Conservation (phyloP, 2,888 invertebrate species). For the Lypha dubia region DNA sequence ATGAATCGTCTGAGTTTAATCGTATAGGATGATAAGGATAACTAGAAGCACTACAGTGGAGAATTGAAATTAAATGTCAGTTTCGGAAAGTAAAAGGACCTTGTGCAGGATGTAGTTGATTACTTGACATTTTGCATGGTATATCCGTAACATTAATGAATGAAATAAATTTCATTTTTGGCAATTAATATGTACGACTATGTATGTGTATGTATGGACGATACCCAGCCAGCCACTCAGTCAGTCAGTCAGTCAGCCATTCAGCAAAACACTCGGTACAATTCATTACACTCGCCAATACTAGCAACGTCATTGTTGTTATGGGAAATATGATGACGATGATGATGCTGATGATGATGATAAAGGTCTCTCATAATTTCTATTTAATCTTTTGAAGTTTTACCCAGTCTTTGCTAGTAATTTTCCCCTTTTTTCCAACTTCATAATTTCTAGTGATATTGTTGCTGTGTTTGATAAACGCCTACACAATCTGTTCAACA, state of each 20-base stretch:
- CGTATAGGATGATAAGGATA: conserved; percentile 24
- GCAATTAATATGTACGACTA: conserved; percentile 80
- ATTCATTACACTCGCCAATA: conserved; percentile 65
- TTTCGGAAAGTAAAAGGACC: conserved; percentile 61
- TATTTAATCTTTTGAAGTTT: conserved; percentile 10
- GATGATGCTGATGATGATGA: too few relatives aligned
- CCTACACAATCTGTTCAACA: conserved; percentile 65
- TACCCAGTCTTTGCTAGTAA: background rate
- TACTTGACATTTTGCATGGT: conserved; percentile 81
- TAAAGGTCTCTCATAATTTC: conserved; percentile 65
- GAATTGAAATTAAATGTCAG: conserved; percentile 66
- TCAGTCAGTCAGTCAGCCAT: conserved; percentile 8
- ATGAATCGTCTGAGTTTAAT: conserved; percentile 53
- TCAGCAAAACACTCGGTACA: conserved; percentile 47
- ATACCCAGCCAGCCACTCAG: conserved; percentile 7
- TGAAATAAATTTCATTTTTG: conserved; percentile 82
- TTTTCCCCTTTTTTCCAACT: conserved; percentile 32
- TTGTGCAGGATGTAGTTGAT: conserved; percentile 81
- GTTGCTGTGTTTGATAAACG: conserved; percentile 48
- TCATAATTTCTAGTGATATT: conserved; percentile 51
- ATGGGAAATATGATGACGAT: conserved; percentile 60
- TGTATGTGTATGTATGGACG: conserved; percentile 63
- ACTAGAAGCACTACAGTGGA: conserved; percentile 20
- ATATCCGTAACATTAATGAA: conserved; percentile 79
- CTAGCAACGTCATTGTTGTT: conserved; percentile 55